Evolutionary conservation across 1,140 invertebrate species (phyloP).

Genomic region (Euura lappo): DNA sequence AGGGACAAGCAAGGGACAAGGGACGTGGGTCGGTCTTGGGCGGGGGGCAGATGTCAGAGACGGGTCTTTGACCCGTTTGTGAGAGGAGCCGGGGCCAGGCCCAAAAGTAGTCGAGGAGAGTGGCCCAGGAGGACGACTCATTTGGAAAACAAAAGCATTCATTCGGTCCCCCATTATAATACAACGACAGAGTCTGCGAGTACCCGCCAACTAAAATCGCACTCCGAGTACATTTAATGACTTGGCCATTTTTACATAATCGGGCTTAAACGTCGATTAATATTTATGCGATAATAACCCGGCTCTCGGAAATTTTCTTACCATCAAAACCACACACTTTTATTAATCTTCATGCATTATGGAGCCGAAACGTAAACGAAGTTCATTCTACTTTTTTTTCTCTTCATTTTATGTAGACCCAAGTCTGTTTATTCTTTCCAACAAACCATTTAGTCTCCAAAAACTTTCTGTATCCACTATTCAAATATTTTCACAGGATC

Average conservation of each 20-base stretch:
- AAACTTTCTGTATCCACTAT: background rate
- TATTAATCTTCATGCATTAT: conserved; percentile 31
- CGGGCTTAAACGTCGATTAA: conserved; percentile 35
- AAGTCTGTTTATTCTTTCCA: background rate
- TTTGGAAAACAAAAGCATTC: conserved; percentile 56
- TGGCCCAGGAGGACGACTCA: conserved; percentile 31
- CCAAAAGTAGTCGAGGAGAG: conserved; percentile 13
- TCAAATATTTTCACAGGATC: conserved; percentile 1
- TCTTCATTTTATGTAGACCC: background rate
- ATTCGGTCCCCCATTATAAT: conserved; percentile 39
- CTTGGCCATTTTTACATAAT: conserved; percentile 40
- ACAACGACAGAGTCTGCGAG: conserved; percentile 31
- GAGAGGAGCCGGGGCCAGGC: conserved; percentile 25
- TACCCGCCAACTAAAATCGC: conserved; percentile 28
- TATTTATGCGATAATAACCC: conserved; percentile 32
- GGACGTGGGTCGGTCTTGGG: background rate
- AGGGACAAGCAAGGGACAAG: background rate
- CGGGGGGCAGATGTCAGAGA: conserved; percentile 6
- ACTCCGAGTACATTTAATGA: conserved; percentile 21
- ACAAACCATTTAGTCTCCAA: background rate
- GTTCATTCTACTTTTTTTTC: background rate
- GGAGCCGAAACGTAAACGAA: conserved; percentile 21
- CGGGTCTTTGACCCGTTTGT: conserved; percentile 26
- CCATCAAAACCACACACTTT: conserved; percentile 14
- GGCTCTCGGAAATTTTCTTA: conserved; percentile 8